Base-by-base conservation (phyloP, 1,140 invertebrate species). In the Psix sp. region DNA sequence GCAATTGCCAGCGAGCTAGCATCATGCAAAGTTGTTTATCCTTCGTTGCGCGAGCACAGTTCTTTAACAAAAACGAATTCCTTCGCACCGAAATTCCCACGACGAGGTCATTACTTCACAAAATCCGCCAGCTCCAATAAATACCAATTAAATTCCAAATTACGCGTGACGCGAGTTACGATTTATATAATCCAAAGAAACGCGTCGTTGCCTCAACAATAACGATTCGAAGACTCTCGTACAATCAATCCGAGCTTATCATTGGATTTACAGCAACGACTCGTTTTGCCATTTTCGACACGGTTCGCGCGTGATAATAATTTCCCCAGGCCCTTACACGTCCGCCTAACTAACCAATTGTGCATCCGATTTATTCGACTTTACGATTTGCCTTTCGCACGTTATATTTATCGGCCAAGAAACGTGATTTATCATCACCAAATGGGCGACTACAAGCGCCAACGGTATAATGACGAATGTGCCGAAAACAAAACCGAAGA, bases 301-400 rank as follows among this genome's bases (percentile, higher is more conserved):
- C 40, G 46, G 17, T 26, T 11, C 21, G 38, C 21, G 33, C 14
- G 43, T 29, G 43, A 66, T 66, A 51, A 76, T 67, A 76, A 66
- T 72, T 76, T 68, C 36, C 57, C 43, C 60, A 36, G 43, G 49
- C 29, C 57, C 57, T 52, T 65, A 52, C 18, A 48, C 39, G 7
- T 54, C 48, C 39, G 16, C 51, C 67, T 72, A 76, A 76, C 74
- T 72, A 67, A 76, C 56, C 67, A 76, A 76, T 76, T 76, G 74
- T 76, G 62, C 63, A 20, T 57, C 20, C 57, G 46, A 76, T 76
- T 76, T 76, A 72, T 76, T 72, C 51, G 56, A 66, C 54, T 75
- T 75, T 52, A 54, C 48, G 62, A 67, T 63, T 67, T 72, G 68
- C 60, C 54, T 72, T 13, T 62, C 42, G 62, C 51, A 45, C 51